phyloP scores from a whole-genome alignment of 2,797 vertebrate species.

The Sylvilagus floridanus region DNA sequence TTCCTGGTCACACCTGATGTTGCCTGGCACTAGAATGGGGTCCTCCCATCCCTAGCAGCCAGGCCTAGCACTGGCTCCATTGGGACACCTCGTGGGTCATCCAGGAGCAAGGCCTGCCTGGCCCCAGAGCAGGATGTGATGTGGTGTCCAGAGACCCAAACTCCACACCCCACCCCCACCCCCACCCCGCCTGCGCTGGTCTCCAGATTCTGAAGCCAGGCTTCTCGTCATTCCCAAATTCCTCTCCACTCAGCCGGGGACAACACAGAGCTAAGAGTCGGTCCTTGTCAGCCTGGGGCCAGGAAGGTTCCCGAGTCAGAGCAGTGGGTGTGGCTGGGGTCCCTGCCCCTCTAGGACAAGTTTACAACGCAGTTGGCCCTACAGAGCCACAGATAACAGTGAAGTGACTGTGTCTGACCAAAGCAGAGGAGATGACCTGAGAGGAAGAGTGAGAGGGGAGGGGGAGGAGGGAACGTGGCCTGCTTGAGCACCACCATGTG shows the following conservation, averaged over 20 bases:
- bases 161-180: no score
- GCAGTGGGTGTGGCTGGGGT: no score
- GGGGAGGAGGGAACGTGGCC: neutral
- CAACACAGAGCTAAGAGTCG: neutral
- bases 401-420: no score
- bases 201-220: neutral
- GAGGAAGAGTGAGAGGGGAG: neutral
- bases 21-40: no score
- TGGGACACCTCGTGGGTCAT: neutral
- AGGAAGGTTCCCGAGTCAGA: no score
- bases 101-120: rapidly evolving
- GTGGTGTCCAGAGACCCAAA: neutral
- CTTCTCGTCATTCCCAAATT: neutral
- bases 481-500: no score
- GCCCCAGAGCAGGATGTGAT: neutral
- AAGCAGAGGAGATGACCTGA: neutral
- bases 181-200: neutral
- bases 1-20: neutral
- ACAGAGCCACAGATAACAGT: no score
- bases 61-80: neutral
- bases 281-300: no score
- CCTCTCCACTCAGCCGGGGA: neutral
- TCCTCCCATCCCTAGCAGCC: neutral
- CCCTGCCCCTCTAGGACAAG: no score
- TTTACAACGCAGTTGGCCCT: no score